Evolutionary conservation across 2,113 vertebrate species (phyloP), one percentile per base, ranked within the genome.

Genomic region (Diphyllodes magnificus): DNA sequence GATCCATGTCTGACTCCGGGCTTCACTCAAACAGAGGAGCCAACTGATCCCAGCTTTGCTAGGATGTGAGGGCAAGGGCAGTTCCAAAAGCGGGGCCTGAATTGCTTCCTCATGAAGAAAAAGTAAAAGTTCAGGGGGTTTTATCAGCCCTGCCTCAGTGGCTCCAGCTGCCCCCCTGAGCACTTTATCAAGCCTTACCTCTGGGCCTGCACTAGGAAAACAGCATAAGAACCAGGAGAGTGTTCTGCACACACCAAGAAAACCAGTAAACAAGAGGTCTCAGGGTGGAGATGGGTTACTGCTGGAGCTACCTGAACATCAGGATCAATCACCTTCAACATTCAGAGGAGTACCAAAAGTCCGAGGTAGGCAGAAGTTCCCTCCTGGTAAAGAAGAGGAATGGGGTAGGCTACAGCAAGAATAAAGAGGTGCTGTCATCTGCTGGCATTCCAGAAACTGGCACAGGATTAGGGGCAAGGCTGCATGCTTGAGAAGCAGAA

Each of bases 151-250:
- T 60, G 47, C 9, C 51, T 61, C 12, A 4, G 47, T 44, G 72
- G 35, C 23, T 75, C 56, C 61, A 23, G 56, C 24, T 42, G 18
- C 27, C 4, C 44, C 20, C 20, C 44, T 25, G 9, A 79, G 35
- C 30, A 37, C 30, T n/a, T 56, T 4, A 79, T 18, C 61, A 60
- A n/a, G 57, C 17, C 44, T 63, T 4, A 1, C 21, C 44, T 63
- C 42, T 42, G 6, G 7, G 30, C 6, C 47, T 60, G 45, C 19
- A 28, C 44, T n/a, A 40, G 20, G 21, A 79, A 51, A 82, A 79
- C 13, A 45, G 28, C 0, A 0, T 13, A 64, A 68, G 35, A 82
- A 79, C 4, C 11, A 49, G 19, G 4, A 35, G 7, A 30, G n/a
- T 5, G 5, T 9, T 59, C 47, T 40, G 20, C 6, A 54, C 7